These are phyloP conservation scores for Hypsibius dujardini DNA, from an alignment of 1,140 invertebrate genomes.

Conservation along the genomic window DNA sequence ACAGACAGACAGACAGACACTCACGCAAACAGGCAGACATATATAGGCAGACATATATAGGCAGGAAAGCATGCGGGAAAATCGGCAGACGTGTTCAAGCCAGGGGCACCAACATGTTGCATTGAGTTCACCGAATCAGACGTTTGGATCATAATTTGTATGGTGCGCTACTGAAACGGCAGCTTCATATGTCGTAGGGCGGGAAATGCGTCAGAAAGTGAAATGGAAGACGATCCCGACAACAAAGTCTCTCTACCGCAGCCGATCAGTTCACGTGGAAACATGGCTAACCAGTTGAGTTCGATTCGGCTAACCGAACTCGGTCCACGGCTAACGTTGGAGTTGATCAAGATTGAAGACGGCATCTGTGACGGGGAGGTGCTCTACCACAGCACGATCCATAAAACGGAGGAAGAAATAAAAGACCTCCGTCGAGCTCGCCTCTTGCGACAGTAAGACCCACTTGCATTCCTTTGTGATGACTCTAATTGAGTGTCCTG, in stretches of 20 bases:
- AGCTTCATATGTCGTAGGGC: constrained; percentile 29
- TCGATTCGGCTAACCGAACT: constrained; percentile 61
- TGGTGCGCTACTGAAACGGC: constrained; percentile 16
- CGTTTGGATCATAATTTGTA: too few species aligned
- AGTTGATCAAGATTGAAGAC: constrained; percentile 85
- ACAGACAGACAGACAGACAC: too few species aligned
- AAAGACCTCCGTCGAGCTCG: constrained; percentile 46
- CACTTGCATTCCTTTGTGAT: constrained; percentile 17
- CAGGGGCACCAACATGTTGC: too few species aligned
- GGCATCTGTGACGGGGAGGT: constrained; percentile 77
- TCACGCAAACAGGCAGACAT: too few species aligned
- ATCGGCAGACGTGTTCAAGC: too few species aligned
- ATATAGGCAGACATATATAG: too few species aligned
- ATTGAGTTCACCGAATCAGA: too few species aligned
- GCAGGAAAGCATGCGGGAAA: too few species aligned
- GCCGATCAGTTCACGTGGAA: constrained; percentile 53
- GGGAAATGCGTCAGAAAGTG: constrained; percentile 72
- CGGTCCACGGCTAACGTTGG: constrained; percentile 50
- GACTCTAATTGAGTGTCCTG: neutral
- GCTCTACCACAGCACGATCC: constrained; percentile 62
- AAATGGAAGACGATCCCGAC: constrained; percentile 51
- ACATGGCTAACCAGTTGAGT: constrained; percentile 55
- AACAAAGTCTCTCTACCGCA: constrained; percentile 36
- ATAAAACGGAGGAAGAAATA: constrained; percentile 68
- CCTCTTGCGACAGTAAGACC: constrained; percentile 46